Base-by-base conservation (phyloP, 2,797 vertebrate genomes). In the Gymnocypris eckloni region DNA sequence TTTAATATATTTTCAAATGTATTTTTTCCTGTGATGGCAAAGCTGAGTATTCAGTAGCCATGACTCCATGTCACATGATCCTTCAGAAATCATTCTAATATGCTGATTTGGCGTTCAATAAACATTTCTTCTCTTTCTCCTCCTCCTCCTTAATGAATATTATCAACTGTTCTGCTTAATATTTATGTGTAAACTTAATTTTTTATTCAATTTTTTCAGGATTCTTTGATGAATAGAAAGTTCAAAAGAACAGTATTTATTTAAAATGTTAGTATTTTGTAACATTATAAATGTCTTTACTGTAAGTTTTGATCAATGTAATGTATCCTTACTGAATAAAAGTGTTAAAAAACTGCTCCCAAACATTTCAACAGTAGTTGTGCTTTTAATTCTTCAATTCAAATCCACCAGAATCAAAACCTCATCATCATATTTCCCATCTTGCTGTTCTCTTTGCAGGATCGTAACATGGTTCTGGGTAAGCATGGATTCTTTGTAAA, bases 401-500 rank as follows among this genome's bases (percentile, higher is more conserved):
- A 45, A 82, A 25, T 72, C 59, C 50, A 4, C 28, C 3, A 12
- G 11, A 37, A 39, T 37, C 15, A 66, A 66, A 16, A 41, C 39
- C 39, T 41, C 0, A 2, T 79, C 12, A 45, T 52, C 7, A 41
- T 20, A 33, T 43, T 69, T 79, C 12, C 45, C 54, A 1, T 37
- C 13, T 71, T 79, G 11, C 8, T 69, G 41, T 75, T 82, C 25
- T 28, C 59, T 76, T 90, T 22, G 28, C 72, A 99, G 98, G 98
- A 99, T 88, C 95, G 98, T 39, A 99, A 99, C 94, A 99, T 99
- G 98, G 97, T 99, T 90, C 94, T 99, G 64, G 98, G 98, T 82
- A 99, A 98, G 90, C 96, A 98, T 0, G 97, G 97, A 67, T 99
- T 99, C 93, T 99, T 99, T 1, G 98, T 99, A 61, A 99, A 99